phyloP scores from a whole-genome alignment of 2,888 invertebrate species.

The Stenchaetothrips biformis region DNA sequence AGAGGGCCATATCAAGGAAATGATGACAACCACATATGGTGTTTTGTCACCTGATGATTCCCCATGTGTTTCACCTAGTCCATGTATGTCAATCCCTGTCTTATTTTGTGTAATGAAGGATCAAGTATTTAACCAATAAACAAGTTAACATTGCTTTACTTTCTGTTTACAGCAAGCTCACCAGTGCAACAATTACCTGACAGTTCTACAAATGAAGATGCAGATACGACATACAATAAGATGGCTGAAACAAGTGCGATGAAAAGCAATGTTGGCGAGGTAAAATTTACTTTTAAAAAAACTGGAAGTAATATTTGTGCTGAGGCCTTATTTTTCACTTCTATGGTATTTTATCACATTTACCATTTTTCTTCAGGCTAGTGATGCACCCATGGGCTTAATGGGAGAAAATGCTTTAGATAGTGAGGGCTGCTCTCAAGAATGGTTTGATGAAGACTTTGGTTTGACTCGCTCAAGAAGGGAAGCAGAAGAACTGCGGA shows the following conservation, averaged over 20 bases:
- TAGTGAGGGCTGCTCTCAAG: slow-evolving; percentile 39
- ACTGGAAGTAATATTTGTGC: not conserved
- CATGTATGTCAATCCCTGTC: slow-evolving; percentile 27
- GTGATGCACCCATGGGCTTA: not conserved
- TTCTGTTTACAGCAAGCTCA: not conserved
- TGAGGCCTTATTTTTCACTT: not conserved
- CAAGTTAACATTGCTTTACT: not conserved
- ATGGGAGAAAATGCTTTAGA: slow-evolving; percentile 30
- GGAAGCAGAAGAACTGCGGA: slow-evolving; percentile 58
- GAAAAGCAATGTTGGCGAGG: not conserved
- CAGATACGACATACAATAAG: slow-evolving; percentile 5
- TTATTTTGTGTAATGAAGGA: not conserved
- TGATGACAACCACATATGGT: slow-evolving; percentile 38
- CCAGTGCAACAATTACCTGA: not conserved
- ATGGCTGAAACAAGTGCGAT: slow-evolving; percentile 1
- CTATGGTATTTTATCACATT: not conserved
- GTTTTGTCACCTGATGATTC: slow-evolving; percentile 35
- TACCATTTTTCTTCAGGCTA: not conserved
- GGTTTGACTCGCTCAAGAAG: slow-evolving; percentile 41
- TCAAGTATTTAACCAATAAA: not conserved
- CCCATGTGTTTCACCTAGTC: slow-evolving; percentile 22
- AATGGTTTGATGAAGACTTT: slow-evolving; percentile 45
- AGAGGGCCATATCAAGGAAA: slow-evolving; percentile 34
- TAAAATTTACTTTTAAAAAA: not conserved
- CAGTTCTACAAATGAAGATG: not conserved